phyloP scores from a whole-genome alignment of 2,113 vertebrate species.

The Thomomys bottae region DNA sequence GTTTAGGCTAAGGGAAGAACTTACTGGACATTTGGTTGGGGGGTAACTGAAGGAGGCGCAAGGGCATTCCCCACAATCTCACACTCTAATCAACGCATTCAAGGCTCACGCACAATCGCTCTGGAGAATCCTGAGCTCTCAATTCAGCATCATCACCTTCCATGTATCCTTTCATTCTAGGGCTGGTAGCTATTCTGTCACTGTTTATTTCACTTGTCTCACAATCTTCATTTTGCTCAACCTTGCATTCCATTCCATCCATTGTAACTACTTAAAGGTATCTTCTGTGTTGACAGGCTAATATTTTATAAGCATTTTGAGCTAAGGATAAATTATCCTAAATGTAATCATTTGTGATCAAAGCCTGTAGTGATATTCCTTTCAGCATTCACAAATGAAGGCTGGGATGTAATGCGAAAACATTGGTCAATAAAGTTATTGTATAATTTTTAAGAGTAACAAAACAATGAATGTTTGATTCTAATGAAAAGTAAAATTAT shows the following conservation, averaged over 20 bases:
- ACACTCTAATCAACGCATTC: not conserved
- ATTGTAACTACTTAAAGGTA: not conserved
- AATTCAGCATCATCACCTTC: not conserved
- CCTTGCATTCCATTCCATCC: not conserved
- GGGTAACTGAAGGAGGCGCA: not conserved
- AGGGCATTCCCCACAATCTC: not conserved
- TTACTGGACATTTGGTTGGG: not conserved
- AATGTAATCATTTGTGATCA: not conserved
- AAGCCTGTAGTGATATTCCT: not conserved
- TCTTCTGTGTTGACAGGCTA: constrained; percentile 2
- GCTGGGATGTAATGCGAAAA: not conserved
- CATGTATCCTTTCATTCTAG: not conserved
- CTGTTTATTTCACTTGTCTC: not conserved
- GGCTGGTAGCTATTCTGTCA: not conserved
- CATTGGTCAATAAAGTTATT: not conserved
- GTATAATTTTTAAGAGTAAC: not conserved
- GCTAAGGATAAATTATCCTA: constrained; percentile 13
- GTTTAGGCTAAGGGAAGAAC: not conserved
- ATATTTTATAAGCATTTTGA: not conserved
- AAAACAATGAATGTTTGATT: not conserved
- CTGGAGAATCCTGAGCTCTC: not conserved
- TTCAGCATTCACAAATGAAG: not conserved
- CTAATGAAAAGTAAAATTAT: not conserved
- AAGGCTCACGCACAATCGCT: not conserved
- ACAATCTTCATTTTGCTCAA: not conserved